phyloP scores from a whole-genome alignment of 1,140 invertebrate species.

The Procambarus virginalis region DNA sequence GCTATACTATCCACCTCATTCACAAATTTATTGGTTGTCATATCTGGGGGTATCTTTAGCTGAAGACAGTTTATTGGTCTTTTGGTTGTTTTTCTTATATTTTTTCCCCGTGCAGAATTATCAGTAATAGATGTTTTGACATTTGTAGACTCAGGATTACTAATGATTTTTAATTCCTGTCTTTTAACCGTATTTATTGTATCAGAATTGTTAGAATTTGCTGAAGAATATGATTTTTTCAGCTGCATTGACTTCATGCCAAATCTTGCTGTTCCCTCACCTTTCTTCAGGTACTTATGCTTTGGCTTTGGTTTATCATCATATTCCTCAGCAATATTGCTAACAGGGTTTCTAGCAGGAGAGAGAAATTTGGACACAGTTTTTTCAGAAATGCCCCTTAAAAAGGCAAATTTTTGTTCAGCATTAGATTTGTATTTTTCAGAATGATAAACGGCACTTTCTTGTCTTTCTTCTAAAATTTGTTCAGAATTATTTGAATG shows the following conservation, averaged over 20 bases:
- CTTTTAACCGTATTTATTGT: background rate
- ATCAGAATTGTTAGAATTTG: background rate
- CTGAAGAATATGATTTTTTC: background rate
- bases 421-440: background rate
- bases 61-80: background rate
- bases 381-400: background rate
- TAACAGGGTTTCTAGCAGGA: background rate
- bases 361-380: background rate
- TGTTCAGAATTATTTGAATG: background rate
- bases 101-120: background rate
- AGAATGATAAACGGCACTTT: background rate
- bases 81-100: background rate
- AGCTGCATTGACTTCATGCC: constrained; percentile 68
- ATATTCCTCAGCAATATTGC: background rate
- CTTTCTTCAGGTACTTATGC: constrained; percentile 41
- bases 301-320: constrained; percentile 18
- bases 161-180: background rate
- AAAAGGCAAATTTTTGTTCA: background rate
- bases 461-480: background rate
- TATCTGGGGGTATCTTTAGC: background rate
- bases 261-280: constrained; percentile 53
- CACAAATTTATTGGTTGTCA: background rate
- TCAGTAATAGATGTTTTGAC: background rate
- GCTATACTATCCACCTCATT: background rate
- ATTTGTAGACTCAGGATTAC: background rate